phyloP scores from a whole-genome alignment of 2,797 vertebrate species.

The Mionectes olivaceus region DNA sequence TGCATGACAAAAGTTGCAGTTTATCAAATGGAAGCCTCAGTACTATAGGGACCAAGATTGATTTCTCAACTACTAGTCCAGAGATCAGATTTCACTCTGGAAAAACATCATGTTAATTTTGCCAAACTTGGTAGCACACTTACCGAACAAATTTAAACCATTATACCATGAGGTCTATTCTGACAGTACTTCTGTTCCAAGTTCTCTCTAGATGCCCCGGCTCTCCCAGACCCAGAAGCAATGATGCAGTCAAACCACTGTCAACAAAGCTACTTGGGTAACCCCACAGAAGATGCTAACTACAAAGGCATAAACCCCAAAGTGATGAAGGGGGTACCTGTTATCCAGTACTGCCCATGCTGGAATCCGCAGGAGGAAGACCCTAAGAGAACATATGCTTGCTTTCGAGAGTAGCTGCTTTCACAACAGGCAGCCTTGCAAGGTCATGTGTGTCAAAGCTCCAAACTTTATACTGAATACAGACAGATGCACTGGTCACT shows the following conservation, averaged over 20 bases:
- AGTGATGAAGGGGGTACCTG: background rate
- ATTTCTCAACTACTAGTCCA: background rate
- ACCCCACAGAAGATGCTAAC: background rate
- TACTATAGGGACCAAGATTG: fast-evolving
- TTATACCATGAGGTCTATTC: background rate
- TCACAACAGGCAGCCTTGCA: background rate
- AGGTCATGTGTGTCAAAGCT: background rate
- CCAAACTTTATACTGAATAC: background rate
- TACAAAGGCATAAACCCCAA: background rate
- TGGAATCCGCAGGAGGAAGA: background rate
- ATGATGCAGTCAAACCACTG: background rate
- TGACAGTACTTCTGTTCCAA: background rate
- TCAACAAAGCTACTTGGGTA: background rate
- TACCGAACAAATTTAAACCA: background rate
- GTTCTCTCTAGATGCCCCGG: background rate
- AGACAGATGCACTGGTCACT: background rate
- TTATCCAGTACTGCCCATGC: background rate
- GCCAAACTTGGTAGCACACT: background rate
- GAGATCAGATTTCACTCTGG: background rate
- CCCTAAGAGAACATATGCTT: background rate
- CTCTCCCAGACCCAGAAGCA: background rate
- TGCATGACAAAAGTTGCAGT: background rate
- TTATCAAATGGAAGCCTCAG: background rate
- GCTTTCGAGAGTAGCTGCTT: background rate
- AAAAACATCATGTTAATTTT: background rate